Base-by-base conservation (phyloP, 2,113 vertebrate species). In the Regulus satrapa region DNA sequence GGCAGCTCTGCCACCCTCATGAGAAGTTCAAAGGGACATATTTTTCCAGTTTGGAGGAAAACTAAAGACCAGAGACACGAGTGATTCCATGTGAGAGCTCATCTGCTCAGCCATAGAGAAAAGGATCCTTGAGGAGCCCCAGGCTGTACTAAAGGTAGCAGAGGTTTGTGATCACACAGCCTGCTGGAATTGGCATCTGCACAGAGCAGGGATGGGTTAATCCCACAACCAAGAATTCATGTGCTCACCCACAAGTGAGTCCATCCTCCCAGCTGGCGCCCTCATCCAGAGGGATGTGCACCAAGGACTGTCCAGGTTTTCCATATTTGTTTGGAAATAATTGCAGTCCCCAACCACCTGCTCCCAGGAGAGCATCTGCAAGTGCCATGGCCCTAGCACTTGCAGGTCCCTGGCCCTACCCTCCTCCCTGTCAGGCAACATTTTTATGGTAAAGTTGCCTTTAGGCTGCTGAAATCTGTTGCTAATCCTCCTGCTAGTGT, bases 61-160 rank as follows among this genome's bases (percentile, higher is more conserved):
- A 31, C 18, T 73, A 7, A 89, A 52, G 29, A 67, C 68, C 31
- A 38, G 40, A 63, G 45, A 40, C 2, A 8, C 20, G 13, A 49
- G 12, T 5, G 32, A 26, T 62, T 14, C 21, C 7, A 9, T 55
- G 8, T 7, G 20, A 15, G 18, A 32, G 14, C 17, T 25, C 19
- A 13, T 26, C 25, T 54, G 26, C 16, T 64, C 18, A 77, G 63
- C 12, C 32, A 36, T 32, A 18, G 23, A 40, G 46, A 54, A 59
- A 54, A 79, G 40, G 15, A 17, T 34, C 40, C 32, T 74, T n/a
- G 45, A 48, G 41, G 31, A 3, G 2, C 29, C 43, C 18, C 45
- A 0, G 4, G 21, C 45, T 0, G 0, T 32, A 52, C 54, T 1
- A 0, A 38, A 43, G 49, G 63, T 45, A 51, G 49, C 63, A 89